Evolutionary conservation across 2,797 vertebrate species (phyloP).

Genomic region (Lates japonicus): DNA sequence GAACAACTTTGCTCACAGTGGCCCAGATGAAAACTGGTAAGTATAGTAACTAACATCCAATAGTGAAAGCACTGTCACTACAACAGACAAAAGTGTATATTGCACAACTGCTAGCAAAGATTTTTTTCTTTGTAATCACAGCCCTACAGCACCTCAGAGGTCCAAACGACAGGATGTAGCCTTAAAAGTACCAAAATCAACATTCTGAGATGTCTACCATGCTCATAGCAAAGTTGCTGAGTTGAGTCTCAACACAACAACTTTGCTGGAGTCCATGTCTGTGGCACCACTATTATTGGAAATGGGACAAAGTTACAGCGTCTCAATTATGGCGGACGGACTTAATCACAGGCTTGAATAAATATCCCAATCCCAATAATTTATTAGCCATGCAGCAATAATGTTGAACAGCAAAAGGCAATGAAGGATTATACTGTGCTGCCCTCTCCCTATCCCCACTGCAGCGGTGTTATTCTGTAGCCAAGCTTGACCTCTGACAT

Average conservation of each 20-base stretch:
- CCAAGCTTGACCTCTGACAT: constrained; percentile 57
- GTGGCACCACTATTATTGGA: constrained; percentile 7
- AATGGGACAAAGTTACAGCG: constrained; percentile 1
- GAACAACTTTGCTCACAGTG: constrained; percentile 18
- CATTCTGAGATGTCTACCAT: background rate
- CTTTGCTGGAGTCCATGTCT: constrained; percentile 1
- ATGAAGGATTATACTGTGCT: constrained; percentile 23
- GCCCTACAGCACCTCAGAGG: background rate
- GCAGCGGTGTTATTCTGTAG: constrained; percentile 17
- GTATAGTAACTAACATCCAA: background rate
- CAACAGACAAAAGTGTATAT: background rate
- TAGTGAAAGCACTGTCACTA: background rate
- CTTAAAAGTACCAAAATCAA: background rate
- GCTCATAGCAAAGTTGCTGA: no score
- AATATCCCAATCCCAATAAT: constrained; percentile 22
- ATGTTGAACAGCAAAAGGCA: constrained; percentile 34
- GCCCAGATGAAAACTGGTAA: constrained; percentile 14
- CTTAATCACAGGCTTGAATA: constrained; percentile 25
- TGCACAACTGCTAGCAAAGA: background rate
- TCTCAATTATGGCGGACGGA: background rate
- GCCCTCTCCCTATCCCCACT: background rate
- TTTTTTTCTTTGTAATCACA: background rate
- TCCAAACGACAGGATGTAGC: background rate
- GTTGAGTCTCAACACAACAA: background rate
- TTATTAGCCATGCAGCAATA: constrained; percentile 30